A percentile compares a stretch with the other conserved stretches of the same genome.
phyloP scores from a whole-genome alignment of 2,113 vertebrate species.

The Poecile atricapillus region DNA sequence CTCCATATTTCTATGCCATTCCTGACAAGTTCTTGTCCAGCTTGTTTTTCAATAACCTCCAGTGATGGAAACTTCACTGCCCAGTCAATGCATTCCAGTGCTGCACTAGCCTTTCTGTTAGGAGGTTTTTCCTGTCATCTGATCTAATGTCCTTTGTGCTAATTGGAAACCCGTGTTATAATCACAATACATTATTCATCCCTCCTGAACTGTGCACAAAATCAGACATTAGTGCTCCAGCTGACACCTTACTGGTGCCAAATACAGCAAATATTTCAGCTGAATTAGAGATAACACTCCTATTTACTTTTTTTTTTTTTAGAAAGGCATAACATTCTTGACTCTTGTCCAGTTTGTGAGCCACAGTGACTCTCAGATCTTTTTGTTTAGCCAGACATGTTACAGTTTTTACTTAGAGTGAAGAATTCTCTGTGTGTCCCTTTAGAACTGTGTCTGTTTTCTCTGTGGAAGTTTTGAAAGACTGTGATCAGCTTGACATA shows the following conservation, averaged over 20 bases:
- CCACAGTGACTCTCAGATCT: not conserved
- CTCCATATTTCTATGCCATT: not conserved
- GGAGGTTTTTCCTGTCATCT: slow-evolving; percentile 4
- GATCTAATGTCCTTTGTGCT: not conserved
- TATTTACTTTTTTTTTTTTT: slow-evolving; percentile 22
- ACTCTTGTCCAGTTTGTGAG: not conserved
- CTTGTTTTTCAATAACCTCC: not conserved
- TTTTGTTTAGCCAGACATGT: not conserved
- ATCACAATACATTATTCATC: not conserved
- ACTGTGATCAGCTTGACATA: not conserved
- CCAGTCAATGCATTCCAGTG: not conserved
- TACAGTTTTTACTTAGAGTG: not conserved
- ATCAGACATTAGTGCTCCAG: not conserved
- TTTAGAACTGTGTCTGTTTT: not conserved
- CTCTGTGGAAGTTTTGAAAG: not conserved
- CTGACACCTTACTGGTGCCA: slow-evolving; percentile 20
- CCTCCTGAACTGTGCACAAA: not conserved
- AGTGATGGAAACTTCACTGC: not conserved
- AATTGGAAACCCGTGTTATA: slow-evolving; percentile 7
- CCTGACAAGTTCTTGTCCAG: not conserved
- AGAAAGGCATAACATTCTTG: slow-evolving; percentile 31
- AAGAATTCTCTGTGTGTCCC: not conserved
- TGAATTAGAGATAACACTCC: slow-evolving; percentile 16
- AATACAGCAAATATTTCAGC: slow-evolving; percentile 49
- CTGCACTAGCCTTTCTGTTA: not conserved